Conservation (phyloP, 2,113 vertebrate genomes). For the Danionella cerebrum region DNA sequence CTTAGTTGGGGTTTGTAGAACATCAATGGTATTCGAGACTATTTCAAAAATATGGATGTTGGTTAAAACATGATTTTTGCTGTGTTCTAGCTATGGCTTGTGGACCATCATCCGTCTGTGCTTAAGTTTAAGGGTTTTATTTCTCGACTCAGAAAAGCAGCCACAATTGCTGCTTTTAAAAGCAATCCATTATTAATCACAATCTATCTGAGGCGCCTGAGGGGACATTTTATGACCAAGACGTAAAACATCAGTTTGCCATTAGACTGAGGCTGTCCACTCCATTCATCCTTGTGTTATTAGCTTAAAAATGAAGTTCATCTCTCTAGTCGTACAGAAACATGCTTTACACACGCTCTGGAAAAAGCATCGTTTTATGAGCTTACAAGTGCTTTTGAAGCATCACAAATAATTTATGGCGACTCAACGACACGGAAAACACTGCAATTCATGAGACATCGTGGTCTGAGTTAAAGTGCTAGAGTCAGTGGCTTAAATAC, state of each 20-base stretch:
- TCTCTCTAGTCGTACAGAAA: slow-evolving; percentile 35
- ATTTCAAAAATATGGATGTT: no score
- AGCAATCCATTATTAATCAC: slow-evolving; percentile 49
- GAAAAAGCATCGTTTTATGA: slow-evolving; percentile 44
- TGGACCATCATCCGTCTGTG: no score
- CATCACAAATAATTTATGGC: slow-evolving; percentile 52
- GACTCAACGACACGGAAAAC: slow-evolving; percentile 48
- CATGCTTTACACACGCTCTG: slow-evolving; percentile 37
- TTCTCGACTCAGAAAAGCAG: not conserved
- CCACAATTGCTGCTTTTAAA: slow-evolving; percentile 16
- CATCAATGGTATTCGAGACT: no score
- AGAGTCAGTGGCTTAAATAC: slow-evolving; percentile 50
- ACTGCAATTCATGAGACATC: slow-evolving; percentile 41
- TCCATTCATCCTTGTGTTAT: slow-evolving; percentile 29
- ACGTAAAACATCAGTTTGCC: slow-evolving; percentile 52
- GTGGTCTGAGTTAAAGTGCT: not conserved
- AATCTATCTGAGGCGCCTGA: slow-evolving; percentile 29
- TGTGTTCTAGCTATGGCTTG: no score
- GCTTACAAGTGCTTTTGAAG: slow-evolving; percentile 32
- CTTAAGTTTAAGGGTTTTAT: not conserved
- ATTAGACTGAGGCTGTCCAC: slow-evolving; percentile 51
- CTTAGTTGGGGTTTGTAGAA: no score
- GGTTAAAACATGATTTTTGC: no score
- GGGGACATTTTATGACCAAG: slow-evolving; percentile 6
- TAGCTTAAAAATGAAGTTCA: slow-evolving; percentile 29